Percentiles rank a stretch among this genome's conserved stretches.
phyloP scores from a whole-genome alignment of 2,797 vertebrate species.

The Amblyopsis hoosieri region DNA sequence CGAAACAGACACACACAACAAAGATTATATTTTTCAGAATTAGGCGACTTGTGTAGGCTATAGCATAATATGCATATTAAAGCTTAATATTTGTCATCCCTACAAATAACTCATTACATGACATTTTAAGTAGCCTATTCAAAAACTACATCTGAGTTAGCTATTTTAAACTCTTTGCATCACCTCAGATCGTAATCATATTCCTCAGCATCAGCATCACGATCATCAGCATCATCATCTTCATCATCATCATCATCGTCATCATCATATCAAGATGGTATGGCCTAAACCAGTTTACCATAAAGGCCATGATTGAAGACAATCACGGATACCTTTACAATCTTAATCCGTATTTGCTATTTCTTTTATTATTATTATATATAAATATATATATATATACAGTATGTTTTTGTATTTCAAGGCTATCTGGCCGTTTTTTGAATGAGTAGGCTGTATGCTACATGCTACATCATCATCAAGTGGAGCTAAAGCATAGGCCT shows the following conservation, averaged over 20 bases:
- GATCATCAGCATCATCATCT: constrained; percentile 16
- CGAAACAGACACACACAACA: no score
- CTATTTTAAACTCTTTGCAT: not conserved
- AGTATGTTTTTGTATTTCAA: no score
- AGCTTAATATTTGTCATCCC: no score
- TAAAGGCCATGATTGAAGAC: not conserved
- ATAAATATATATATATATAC: not conserved
- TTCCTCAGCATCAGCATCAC: constrained; percentile 24
- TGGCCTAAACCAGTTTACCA: constrained; percentile 9
- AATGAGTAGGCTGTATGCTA: no score
- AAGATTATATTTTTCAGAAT: no score
- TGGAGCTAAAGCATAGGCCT: constrained; percentile 21
- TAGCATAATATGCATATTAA: no score
- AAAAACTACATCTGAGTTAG: not conserved
- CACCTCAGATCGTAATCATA: constrained; percentile 15
- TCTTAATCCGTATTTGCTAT: constrained; percentile 15
- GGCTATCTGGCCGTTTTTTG: not conserved
- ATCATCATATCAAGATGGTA: constrained; percentile 41
- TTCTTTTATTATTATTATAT: constrained; percentile 8
- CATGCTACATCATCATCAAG: constrained; percentile 25
- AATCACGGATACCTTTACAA: not conserved
- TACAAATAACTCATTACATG: no score
- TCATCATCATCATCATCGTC: constrained; percentile 36
- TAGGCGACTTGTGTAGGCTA: no score
- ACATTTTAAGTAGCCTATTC: no score